Base-by-base conservation (phyloP, 2,113 vertebrate species). In the Saguinus midas region DNA sequence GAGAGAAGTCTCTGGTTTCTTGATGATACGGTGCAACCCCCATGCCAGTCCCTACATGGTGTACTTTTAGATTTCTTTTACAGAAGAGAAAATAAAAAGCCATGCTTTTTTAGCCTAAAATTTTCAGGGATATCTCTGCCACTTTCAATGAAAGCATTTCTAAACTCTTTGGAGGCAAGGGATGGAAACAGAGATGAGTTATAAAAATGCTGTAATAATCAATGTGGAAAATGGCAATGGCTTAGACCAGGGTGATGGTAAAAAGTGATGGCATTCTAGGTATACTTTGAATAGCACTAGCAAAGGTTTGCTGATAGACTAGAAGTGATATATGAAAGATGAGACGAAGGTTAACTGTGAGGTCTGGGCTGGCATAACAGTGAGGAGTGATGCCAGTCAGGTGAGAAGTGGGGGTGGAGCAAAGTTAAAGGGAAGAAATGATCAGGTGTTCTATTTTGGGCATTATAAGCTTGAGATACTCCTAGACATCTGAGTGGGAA, bases 111-210 rank as follows among this genome's bases (percentile, higher is more conserved):
- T 58, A 84, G 35, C 48, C 58, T 70, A 37, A 32, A 55, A 64
- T 76, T 52, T 76, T 57, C 1, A 9, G 35, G 9, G 2, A 21
- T 3, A 0, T 40, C 4, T 40, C 70, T 23, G 18, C 35, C 43
- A 75, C 9, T 84, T 78, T 84, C n/a, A 89, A 10, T 70, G 18
- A 17, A 93, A 83, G 35, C 18, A 78, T 75, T 75, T 68, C 82
- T 81, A 40, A 86, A 91, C 20, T 21, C 45, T 68, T 11, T 27
- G 8, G 14, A 57, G 55, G 55, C 32, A 68, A 75, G 45, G 68
- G 75, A 11, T 58, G 23, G 50, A 85, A 85, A 50, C 16, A 45
- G 10, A 37, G 35, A 29, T 75, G 55, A 52, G 21, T 70, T 79
- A 70, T 16, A 35, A 75, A 18, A 43, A 73, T 6, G 27, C 7